Evolutionary conservation across 2,888 invertebrate genomes (phyloP), one percentile per base, ranked within the genome.

Genomic region (Hemicrepidius hirtus): DNA sequence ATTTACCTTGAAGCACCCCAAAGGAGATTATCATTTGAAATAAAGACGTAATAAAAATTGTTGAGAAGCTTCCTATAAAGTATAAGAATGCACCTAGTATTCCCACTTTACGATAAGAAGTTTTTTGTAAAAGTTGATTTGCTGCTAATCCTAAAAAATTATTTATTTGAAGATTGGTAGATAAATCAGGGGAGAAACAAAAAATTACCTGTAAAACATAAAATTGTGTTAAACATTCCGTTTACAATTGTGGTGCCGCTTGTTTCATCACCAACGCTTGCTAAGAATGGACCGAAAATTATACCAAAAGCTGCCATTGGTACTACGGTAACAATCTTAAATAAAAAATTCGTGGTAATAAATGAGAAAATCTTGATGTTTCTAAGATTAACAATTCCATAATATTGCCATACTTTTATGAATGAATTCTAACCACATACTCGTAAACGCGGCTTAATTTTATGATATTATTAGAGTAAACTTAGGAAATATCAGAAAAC

Each of bases 231-330:
- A 77, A 93, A 93, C 0, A 93, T 88, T 20, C 93, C 92, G 79
- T 92, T 93, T 3, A 93, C 90, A 20, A 93, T 84, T 0, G 94
- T 92, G 10, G 92, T 88, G 0, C 92, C 93, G 71, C 92, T 91
- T 0, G 93, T 93, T 78, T 91, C 92, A 57, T 91, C 91, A 24
- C 92, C 93, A 16, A 90, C 86, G 28, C 88, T 88, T 69, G 89
- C 86, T 66, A 94, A 88, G 81, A 94, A 93, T 65, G 92, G 90
- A 24, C 92, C 92, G 80, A 92, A 94, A 53, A 94, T 84, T 60
- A 94, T 88, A 0, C 92, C 92, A 78, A 94, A 94, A 0, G 92
- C 92, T 16, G 92, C 89, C 35, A 91, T 87, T 0, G 93, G 92
- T 0, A 92, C 91, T 49, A 93, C 87, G 0, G 91, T 91, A 44